Evolutionary conservation across 1,140 invertebrate species (phyloP).

Genomic region (Drosophila insularis): DNA sequence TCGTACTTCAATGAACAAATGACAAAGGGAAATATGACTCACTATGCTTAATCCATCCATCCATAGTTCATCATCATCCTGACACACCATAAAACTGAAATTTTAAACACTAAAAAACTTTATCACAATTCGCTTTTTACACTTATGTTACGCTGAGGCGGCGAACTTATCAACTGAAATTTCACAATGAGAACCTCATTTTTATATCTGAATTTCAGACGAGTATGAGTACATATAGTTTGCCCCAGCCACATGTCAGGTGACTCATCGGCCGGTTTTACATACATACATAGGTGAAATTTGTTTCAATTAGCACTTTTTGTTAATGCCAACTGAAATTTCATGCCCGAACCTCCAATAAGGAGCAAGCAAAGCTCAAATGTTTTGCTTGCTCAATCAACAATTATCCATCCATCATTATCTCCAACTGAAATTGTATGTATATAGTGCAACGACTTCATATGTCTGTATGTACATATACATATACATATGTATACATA

Average conservation of each 20-base stretch:
- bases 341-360: neutral
- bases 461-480: neutral
- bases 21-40: neutral
- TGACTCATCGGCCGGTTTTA: neutral
- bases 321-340: neutral
- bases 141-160: neutral
- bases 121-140: neutral
- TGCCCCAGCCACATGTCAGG: neutral
- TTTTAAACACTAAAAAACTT: constrained; percentile 6
- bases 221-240: neutral
- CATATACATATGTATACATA: too few relatives aligned
- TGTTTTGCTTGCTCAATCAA: constrained; percentile 13
- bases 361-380: neutral
- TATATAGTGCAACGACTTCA: too few relatives aligned
- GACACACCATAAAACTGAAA: constrained; percentile 11
- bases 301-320: constrained; percentile 5
- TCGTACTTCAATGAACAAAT: too few relatives aligned
- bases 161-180: constrained; percentile 12
- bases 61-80: neutral
- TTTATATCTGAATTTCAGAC: constrained; percentile 2
- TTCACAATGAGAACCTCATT: constrained; percentile 35
- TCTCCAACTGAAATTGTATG: constrained; percentile 6
- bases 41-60: neutral
- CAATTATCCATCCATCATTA: neutral
- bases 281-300: neutral